Conservation (phyloP, 1,140 invertebrate species). For the Araneus ventricosus region DNA sequence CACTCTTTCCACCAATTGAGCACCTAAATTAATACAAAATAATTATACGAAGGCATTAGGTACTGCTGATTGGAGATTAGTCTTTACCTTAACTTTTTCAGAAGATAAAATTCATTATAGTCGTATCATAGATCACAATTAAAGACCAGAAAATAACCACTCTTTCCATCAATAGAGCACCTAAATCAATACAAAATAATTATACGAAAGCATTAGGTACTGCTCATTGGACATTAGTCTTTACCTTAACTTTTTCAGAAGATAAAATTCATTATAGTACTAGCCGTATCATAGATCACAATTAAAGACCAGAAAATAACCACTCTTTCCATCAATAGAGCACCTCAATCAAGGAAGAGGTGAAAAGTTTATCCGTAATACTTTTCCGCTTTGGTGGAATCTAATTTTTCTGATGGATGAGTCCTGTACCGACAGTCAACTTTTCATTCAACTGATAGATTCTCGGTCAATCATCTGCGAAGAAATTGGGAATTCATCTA, state of each 20-base stretch:
- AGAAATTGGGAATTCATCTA: conserved; percentile 1
- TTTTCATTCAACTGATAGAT: conserved; percentile 35
- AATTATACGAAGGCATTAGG: too few relatives aligned
- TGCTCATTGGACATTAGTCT: too few relatives aligned
- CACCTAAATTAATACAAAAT: background rate
- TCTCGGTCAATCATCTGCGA: background rate
- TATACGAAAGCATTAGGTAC: too few relatives aligned
- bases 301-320: background rate
- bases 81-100: too few relatives aligned
- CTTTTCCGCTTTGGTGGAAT: background rate
- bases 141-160: background rate
- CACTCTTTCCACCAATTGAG: background rate
- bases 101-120: too few relatives aligned
- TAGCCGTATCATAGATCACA: background rate
- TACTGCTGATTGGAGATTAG: too few relatives aligned
- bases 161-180: background rate
- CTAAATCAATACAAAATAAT: too few relatives aligned
- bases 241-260: too few relatives aligned
- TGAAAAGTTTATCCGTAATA: conserved; percentile 11
- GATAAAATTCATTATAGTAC: too few relatives aligned
- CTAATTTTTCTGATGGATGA: conserved; percentile 37
- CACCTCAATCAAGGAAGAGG: background rate
- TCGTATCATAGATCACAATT: background rate
- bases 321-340: background rate
- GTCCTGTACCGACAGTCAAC: background rate